Conservation (phyloP, 2,888 invertebrate genomes). For the Rhyacophila evoluta region DNA sequence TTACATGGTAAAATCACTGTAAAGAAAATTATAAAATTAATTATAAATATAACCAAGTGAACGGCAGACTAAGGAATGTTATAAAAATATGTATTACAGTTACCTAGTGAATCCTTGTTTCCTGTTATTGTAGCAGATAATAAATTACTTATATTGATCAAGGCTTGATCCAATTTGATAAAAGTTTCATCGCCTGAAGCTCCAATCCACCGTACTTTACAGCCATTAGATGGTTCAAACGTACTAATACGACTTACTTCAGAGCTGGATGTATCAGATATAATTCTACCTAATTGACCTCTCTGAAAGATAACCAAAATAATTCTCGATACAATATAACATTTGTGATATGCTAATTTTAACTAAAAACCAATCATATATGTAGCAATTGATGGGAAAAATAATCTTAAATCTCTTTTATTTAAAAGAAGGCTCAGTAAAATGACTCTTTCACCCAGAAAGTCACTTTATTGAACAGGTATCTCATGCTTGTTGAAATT, state of each 20-base stretch:
- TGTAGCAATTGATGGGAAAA: no score
- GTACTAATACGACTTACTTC: constrained; percentile 82
- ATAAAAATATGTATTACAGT: no score
- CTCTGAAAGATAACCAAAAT: constrained; percentile 61
- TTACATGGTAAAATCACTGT: constrained; percentile 86
- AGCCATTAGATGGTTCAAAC: constrained; percentile 86
- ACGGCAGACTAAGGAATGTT: no score
- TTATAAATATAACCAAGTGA: no score
- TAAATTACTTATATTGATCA: constrained; percentile 92
- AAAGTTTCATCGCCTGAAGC: constrained; percentile 98
- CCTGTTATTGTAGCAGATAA: constrained; percentile 91
- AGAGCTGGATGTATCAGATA: constrained; percentile 77
- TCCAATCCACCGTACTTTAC: constrained; percentile 92
- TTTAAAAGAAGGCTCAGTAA: no score
- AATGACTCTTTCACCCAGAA: no score
- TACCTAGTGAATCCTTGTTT: constrained; percentile 87
- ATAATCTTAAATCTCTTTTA: no score
- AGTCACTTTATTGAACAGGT: no score
- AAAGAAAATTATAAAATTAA: constrained; percentile 57
- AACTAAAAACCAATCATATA: no score
- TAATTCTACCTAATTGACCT: constrained; percentile 68
- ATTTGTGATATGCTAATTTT: no score
- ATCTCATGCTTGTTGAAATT: no score
- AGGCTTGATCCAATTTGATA: constrained; percentile 89
- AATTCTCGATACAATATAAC: neutral